Conservation (phyloP, 2,888 invertebrate genomes). For the Cactoblastis cactorum region DNA sequence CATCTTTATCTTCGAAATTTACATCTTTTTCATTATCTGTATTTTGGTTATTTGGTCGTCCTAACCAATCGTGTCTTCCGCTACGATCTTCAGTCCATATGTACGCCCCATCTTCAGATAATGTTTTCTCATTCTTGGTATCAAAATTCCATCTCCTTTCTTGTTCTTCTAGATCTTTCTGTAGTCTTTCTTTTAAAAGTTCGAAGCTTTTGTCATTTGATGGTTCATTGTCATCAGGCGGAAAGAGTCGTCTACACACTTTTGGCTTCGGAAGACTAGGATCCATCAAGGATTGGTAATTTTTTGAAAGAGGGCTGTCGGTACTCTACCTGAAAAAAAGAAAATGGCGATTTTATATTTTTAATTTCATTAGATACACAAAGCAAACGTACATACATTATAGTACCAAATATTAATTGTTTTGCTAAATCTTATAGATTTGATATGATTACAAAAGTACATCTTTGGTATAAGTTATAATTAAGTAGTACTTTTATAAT, state of each 20-base stretch:
- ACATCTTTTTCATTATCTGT: not conserved
- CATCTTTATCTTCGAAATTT: not conserved
- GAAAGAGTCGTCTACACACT: constrained; percentile 37
- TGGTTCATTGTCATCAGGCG: constrained; percentile 35
- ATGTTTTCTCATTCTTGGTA: constrained; percentile 65
- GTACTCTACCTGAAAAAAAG: not conserved
- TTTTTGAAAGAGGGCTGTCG: not conserved
- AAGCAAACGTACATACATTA: no score
- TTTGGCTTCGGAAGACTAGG: not conserved
- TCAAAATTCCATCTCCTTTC: constrained; percentile 78
- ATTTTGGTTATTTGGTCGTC: not conserved
- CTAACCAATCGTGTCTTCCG: constrained; percentile 4
- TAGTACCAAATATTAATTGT: no score
- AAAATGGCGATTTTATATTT: not conserved
- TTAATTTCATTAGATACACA: not conserved
- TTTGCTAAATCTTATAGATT: no score
- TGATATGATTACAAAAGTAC: no score
- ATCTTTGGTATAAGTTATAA: no score
- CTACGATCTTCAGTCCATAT: constrained; percentile 9
- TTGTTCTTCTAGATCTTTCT: constrained; percentile 39
- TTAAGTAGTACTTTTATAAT: no score
- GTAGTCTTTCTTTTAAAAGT: constrained; percentile 40
- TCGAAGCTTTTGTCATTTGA: constrained; percentile 52
- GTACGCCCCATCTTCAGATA: constrained; percentile 40
- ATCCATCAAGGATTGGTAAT: not conserved